Evolutionary conservation across 2,113 vertebrate genomes (phyloP).

Genomic region (Meriones unguiculatus): DNA sequence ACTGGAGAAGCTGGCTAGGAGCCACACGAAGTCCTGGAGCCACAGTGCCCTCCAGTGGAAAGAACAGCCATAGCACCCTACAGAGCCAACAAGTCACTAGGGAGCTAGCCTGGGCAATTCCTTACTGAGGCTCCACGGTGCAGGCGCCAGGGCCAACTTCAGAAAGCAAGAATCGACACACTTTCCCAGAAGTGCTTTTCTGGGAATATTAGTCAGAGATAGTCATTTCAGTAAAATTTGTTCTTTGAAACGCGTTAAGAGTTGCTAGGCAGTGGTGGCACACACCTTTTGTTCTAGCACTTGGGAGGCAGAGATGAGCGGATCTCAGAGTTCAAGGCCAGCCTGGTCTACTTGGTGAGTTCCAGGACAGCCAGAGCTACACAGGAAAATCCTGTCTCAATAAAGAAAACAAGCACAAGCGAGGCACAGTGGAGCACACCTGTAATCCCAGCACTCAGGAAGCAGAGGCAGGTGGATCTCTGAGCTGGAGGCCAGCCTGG

Average conservation of each 20-base stretch:
- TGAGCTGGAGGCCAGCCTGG: neutral
- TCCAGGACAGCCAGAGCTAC: neutral
- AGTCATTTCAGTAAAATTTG: neutral
- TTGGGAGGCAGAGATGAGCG: neutral
- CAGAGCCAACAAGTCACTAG: neutral
- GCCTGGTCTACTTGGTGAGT: neutral
- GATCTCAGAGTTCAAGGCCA: neutral
- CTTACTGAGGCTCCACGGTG: neutral
- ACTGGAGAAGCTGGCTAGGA: neutral
- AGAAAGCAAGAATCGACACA: neutral
- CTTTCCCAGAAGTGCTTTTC: conserved; percentile 22
- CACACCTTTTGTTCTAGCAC: neutral
- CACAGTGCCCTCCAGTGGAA: conserved; percentile 79
- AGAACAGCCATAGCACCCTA: neutral
- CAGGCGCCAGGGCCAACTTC: neutral
- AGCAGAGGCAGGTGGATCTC: neutral
- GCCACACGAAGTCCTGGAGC: conserved; percentile 51
- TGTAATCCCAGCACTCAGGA: neutral
- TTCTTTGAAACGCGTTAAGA: neutral
- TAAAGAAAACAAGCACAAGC: neutral
- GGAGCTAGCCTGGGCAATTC: neutral
- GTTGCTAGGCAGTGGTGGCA: neutral
- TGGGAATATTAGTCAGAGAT: neutral
- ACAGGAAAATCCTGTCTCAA: neutral
- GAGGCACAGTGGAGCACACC: too few relatives aligned